These are phyloP conservation scores for Pristionchus entomophagus DNA, from an alignment of 2,888 invertebrate genomes.

Conservation along the genomic window DNA sequence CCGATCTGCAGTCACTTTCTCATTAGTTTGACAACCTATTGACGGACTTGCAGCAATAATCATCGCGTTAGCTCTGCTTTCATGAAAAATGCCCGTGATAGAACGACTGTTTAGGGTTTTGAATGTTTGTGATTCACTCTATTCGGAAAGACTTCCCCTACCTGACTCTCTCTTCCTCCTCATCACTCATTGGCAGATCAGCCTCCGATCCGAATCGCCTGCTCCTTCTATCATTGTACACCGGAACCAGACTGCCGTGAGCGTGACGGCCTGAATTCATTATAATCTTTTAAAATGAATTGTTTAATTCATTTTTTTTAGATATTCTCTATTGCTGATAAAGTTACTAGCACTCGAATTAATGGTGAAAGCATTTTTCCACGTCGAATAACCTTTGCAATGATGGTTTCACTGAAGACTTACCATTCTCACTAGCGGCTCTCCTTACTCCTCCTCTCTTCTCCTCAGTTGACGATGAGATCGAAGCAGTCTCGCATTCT, in stretches of 20 bases:
- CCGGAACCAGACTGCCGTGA: constrained; percentile 8
- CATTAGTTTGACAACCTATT: too few species aligned
- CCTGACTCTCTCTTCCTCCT: constrained; percentile 41
- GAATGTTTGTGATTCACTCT: background rate
- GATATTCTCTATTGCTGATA: too few species aligned
- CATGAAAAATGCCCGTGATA: too few species aligned
- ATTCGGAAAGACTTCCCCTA: background rate
- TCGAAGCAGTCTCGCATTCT: constrained; percentile 73
- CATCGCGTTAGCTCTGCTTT: too few species aligned
- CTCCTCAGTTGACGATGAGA: constrained; percentile 56
- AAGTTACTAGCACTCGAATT: background rate
- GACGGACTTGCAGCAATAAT: too few species aligned
- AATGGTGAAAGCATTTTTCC: background rate
- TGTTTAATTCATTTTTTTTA: background rate
- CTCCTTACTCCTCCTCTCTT: constrained; percentile 53
- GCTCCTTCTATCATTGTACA: constrained; percentile 29
- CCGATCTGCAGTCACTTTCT: too few species aligned
- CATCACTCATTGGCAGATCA: constrained; percentile 44
- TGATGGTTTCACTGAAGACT: background rate
- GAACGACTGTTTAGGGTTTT: too few species aligned
- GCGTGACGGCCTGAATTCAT: constrained; percentile 31
- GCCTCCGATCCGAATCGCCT: constrained; percentile 44
- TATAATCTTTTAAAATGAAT: background rate
- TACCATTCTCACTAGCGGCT: constrained; percentile 63
- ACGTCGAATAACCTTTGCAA: background rate